Conservation (phyloP, 2,797 vertebrate species). For the Mergus octosetaceus region DNA sequence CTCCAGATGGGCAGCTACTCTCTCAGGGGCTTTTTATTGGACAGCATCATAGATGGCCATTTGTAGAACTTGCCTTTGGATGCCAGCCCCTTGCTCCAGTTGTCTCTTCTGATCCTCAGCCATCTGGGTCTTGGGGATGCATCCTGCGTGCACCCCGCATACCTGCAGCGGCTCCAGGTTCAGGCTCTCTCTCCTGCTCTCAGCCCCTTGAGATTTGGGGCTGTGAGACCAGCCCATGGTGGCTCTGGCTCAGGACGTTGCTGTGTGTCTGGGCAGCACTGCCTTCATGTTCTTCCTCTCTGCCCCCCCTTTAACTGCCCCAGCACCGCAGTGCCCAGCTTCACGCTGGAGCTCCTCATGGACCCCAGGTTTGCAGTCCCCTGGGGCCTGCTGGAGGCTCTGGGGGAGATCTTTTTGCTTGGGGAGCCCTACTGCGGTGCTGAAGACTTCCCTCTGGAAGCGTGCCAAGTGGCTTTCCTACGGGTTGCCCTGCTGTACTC, state of each 20-base stretch:
- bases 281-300: not conserved
- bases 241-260: not conserved
- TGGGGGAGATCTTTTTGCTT: not conserved
- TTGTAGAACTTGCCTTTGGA: constrained; percentile 90
- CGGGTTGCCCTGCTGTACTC: rapidly evolving
- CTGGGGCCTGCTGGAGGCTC: not conserved
- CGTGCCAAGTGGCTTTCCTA: rapidly evolving
- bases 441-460: not conserved
- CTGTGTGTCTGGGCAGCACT: not conserved
- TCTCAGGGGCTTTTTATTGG: constrained; percentile 55
- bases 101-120: constrained; percentile 80
- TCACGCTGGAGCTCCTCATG: not conserved
- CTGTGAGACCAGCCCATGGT: too few species aligned
- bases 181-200: not conserved
- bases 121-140: not conserved
- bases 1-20: constrained; percentile 75
- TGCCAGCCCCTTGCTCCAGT: constrained; percentile 88
- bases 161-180: rapidly evolving
- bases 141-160: not conserved
- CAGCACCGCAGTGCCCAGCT: not conserved
- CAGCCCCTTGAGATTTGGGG: not conserved
- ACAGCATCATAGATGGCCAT: constrained; percentile 85
- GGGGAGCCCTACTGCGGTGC: not conserved
- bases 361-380: not conserved
- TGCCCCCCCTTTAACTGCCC: not conserved